Evolutionary conservation across 2,113 vertebrate species (phyloP).

Genomic region (Tonatia bakeri): DNA sequence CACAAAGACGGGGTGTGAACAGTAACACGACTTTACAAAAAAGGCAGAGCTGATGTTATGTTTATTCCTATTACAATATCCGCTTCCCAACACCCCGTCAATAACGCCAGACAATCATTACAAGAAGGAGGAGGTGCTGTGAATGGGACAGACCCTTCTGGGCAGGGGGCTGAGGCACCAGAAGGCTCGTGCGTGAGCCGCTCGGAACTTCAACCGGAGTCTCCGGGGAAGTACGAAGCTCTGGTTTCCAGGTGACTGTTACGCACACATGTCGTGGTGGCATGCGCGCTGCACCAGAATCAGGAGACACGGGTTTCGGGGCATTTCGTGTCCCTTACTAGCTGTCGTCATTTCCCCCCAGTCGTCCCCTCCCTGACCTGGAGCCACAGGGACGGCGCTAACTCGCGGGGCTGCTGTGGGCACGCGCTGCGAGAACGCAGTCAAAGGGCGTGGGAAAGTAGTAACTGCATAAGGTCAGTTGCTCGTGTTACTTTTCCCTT

Average conservation of each 20-base stretch:
- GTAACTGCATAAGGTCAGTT: background rate
- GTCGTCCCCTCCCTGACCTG: background rate
- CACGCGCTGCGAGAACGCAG: background rate
- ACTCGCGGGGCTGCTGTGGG: background rate
- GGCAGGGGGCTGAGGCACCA: background rate
- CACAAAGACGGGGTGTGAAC: background rate
- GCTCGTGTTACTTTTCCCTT: background rate
- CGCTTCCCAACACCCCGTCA: background rate
- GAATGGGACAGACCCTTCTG: no score
- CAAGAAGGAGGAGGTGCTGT: background rate
- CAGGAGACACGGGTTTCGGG: background rate
- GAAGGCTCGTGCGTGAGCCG: background rate
- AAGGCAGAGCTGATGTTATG: background rate
- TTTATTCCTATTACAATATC: background rate
- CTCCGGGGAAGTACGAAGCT: background rate
- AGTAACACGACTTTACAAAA: background rate
- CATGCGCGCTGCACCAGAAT: background rate
- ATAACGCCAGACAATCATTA: fast-evolving
- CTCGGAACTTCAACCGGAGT: background rate
- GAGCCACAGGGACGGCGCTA: background rate
- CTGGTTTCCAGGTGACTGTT: background rate
- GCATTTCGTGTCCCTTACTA: background rate
- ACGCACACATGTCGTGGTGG: fast-evolving
- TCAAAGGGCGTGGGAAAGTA: background rate
- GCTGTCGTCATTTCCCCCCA: background rate